Conservation (phyloP, 2,113 vertebrate genomes). For the Hylia prasina region DNA sequence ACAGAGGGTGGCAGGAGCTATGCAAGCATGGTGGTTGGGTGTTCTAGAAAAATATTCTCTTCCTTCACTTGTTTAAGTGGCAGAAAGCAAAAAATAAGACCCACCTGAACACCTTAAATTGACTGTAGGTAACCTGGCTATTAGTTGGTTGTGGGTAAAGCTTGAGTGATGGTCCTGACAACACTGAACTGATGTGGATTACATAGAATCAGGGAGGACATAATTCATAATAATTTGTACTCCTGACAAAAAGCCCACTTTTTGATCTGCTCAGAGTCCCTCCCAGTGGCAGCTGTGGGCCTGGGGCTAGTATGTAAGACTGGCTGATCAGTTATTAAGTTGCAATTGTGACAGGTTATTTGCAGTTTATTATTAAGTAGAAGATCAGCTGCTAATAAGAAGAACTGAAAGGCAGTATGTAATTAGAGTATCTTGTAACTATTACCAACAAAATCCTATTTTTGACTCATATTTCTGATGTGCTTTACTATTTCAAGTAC, state of each 20-base stretch:
- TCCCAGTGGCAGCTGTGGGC: not conserved
- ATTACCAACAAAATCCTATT: not conserved
- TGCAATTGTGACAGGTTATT: not conserved
- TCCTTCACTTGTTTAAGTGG: not conserved
- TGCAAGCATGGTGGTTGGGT: not conserved
- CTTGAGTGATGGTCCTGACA: not conserved
- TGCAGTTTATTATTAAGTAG: not conserved
- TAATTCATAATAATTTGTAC: fast-evolving
- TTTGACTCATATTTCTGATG: not conserved
- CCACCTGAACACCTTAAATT: not conserved
- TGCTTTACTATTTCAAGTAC: not conserved
- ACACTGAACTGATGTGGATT: not conserved
- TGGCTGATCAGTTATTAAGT: not conserved
- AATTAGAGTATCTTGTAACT: not conserved
- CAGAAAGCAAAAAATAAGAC: not conserved
- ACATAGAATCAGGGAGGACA: not conserved
- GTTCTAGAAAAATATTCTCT: not conserved
- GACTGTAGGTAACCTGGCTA: not conserved
- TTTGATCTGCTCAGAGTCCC: not conserved
- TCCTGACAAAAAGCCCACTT: not conserved
- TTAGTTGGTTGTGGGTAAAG: not conserved
- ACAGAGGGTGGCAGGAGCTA: not conserved
- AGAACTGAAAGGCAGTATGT: not conserved
- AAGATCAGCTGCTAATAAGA: not conserved
- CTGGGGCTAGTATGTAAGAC: not conserved